Percentiles rank a stretch among this genome's conserved stretches.
phyloP scores from a whole-genome alignment of 2,888 invertebrate genomes.

The Cheilosia impressa region DNA sequence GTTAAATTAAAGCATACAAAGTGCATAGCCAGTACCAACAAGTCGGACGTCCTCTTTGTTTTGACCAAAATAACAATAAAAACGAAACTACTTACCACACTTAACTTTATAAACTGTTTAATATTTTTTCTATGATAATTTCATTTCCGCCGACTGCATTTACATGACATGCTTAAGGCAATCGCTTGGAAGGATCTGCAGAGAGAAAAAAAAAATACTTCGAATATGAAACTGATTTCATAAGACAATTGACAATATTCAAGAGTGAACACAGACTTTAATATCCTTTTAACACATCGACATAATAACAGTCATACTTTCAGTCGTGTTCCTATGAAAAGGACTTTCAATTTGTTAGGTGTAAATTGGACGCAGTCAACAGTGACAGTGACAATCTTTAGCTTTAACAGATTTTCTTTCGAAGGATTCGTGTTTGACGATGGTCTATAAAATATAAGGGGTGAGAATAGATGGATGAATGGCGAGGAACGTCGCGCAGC shows the following conservation, averaged over 20 bases:
- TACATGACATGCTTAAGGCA: slow-evolving; percentile 70
- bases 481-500: not conserved
- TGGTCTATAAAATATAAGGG: not conserved
- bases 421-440: slow-evolving; percentile 22
- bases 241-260: slow-evolving; percentile 15
- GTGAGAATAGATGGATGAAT: too few species aligned
- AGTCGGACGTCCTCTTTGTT: not conserved
- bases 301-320: slow-evolving; percentile 19
- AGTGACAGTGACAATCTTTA: slow-evolving; percentile 71
- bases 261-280: slow-evolving; percentile 1
- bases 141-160: slow-evolving; percentile 70
- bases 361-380: slow-evolving; percentile 75
- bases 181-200: slow-evolving; percentile 58
- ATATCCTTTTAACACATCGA: slow-evolving; percentile 50
- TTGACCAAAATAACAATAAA: slow-evolving; percentile 53
- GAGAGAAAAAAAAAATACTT: not conserved
- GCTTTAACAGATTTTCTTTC: slow-evolving; percentile 58
- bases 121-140: slow-evolving; percentile 70
- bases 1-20: slow-evolving; percentile 33
- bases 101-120: slow-evolving; percentile 67
- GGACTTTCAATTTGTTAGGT: slow-evolving; percentile 72
- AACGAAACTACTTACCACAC: not conserved
- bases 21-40: slow-evolving; percentile 10
- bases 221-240: slow-evolving; percentile 45
- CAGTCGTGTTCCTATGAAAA: slow-evolving; percentile 35